Base-by-base conservation (phyloP, 2,113 vertebrate species). In the Tyrannus savana region DNA sequence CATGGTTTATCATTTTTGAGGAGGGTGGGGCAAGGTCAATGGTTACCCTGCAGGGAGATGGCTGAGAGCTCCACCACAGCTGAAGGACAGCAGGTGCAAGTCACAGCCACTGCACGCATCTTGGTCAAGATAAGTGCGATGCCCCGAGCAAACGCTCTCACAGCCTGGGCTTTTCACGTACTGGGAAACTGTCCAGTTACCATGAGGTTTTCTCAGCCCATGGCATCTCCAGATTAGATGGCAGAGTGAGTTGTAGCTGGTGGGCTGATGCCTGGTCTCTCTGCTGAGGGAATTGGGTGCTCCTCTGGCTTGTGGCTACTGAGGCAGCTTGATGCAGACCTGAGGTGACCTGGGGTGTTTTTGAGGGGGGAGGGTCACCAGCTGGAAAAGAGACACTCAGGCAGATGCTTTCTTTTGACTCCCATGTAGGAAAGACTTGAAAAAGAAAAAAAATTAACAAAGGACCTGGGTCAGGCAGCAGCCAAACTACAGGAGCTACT, bases 401-500 rank as follows among this genome's bases (percentile, higher is more conserved):
- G 31, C 44, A 81, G 42, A 12, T 74, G 76, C 47, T 14, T 82
- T 93, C 66, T 75, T 94, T 72, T 90, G 23, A 62, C 53, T 89
- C 75, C 49, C 30, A 19, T 63, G 55, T 95, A 99, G 99, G 99
- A 99, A 91, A 98, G 98, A 80, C 97, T 99, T 96, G 98, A 99
- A 76, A 99, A 99, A 86, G 99, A 99, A 97, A 99, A 99, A 96
- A 99, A 98, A 95, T 91, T 99, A 96, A 98, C 98, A 42, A 98
- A 98, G 97, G 98, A 99, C 93, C 97, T 99, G 86, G 98, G 98
- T 82, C 98, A 98, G 37, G 99, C 99, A 25, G 98, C 99, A 94
- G 98, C 98, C 83, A 99, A 99, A 96, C 98, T 99, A n/a, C 98
- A 99, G 96, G 99, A 99, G 94, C 98, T 99, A 71, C 97, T 99